Base-by-base conservation (phyloP, 2,888 invertebrate genomes). In the Chelonus formosanus region DNA sequence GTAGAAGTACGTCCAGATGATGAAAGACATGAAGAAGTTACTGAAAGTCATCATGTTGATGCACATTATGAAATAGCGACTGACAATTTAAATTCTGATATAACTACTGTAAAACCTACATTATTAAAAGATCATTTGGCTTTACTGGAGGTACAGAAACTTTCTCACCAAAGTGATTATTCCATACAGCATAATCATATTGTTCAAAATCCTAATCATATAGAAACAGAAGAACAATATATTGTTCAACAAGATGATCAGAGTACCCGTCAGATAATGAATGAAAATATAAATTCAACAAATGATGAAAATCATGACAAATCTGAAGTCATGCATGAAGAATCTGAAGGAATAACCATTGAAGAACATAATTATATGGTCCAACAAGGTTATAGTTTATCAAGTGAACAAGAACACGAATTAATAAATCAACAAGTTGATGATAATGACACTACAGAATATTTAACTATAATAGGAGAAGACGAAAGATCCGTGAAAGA, bases 81-180 rank as follows among this genome's bases (percentile, higher is more conserved):
- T 20, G 34, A 31, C 6, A 52, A 8, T 32, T 31, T 52, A 31
- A 32, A 20, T 20, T 20, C 52, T 31, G 68, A 74, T 59, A 72
- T 69, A n/a, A 64, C 71, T 34, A 71, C 69, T 8, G 73, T 71
- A 3, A 77, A 76, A 45, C 65, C 76, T 0, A 68, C 73, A 0
- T 69, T 80, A 34, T 59, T 81, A 10, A 81, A 82, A 67, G 78
- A 81, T 69, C 76, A 81, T 48, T 71, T 82, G 53, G 78, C 79
- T 6, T 70, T 83, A 5, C 69, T 82, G 35, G 74, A 78, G 71
- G 76, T 77, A 8, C 74, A 77, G 54, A 80, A 82, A 61, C 71
- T 82, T 8, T 62, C 72, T 0, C 74, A 78, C 36, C 58, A 74
- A 60, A 70, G 60, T 5, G 54, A 65, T 3, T 54, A 50, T 32